A percentile compares a stretch with the other conserved stretches of the same genome.
phyloP scores from a whole-genome alignment of 2,888 invertebrate species.

The Drosophila eohydei region DNA sequence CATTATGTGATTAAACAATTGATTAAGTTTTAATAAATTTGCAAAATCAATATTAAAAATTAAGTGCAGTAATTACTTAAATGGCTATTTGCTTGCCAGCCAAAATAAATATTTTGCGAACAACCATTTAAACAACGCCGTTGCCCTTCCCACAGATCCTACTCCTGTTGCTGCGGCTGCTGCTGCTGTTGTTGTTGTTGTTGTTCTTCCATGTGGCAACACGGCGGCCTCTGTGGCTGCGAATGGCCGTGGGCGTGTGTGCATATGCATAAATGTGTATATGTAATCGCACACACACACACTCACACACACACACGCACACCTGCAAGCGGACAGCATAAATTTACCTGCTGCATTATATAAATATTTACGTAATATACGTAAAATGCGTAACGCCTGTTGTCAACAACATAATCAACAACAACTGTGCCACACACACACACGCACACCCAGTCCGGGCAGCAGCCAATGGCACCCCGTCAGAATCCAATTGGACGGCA shows the following conservation, averaged over 20 bases:
- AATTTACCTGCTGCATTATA: constrained; percentile 79
- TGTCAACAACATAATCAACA: constrained; percentile 83
- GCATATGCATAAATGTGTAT: constrained; percentile 47
- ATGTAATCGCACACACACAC: constrained; percentile 23
- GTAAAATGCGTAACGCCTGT: constrained; percentile 82
- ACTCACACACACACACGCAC: constrained; percentile 19
- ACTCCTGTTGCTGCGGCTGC: constrained; percentile 1
- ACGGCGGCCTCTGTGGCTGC: constrained; percentile 26
- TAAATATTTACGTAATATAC: constrained; percentile 82
- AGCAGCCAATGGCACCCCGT: constrained; percentile 50
- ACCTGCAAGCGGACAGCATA: constrained; percentile 33
- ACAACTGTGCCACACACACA: constrained; percentile 47
- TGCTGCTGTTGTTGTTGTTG: constrained; percentile 7
- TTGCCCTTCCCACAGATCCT: constrained; percentile 8
- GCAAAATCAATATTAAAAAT: constrained; percentile 80
- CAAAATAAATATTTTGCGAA: constrained; percentile 77
- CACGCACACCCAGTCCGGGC: constrained; percentile 22
- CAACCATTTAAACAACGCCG: constrained; percentile 64
- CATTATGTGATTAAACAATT: constrained; percentile 72
- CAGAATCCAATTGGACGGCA: constrained; percentile 30
- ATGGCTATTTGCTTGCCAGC: constrained; percentile 73
- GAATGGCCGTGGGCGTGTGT: constrained; percentile 60
- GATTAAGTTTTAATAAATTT: constrained; percentile 80
- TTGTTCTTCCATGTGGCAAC: constrained; percentile 13
- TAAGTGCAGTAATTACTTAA: constrained; percentile 80